Conservation (phyloP, 1,140 invertebrate genomes). For the Drosophila gunungcola region DNA sequence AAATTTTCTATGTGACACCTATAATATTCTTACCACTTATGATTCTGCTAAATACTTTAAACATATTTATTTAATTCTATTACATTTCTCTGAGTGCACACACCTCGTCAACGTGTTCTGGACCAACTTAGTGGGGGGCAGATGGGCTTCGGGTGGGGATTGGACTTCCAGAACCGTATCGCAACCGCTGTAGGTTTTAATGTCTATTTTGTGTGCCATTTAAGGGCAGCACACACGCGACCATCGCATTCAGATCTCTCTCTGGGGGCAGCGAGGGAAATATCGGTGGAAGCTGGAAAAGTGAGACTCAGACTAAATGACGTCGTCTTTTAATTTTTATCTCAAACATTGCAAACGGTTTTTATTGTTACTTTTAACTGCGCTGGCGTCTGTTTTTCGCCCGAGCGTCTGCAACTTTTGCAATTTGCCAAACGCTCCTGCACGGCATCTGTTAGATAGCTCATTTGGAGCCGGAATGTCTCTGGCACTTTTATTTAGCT, state of each 20-base stretch:
- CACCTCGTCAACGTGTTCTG: conserved; percentile 50
- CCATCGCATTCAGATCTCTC: conserved; percentile 27
- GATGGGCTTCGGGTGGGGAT: conserved; percentile 4
- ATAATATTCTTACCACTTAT: too few species aligned
- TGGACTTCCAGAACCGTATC: conserved; percentile 39
- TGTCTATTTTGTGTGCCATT: conserved; percentile 79
- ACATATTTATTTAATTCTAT: background rate
- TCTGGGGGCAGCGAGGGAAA: conserved; percentile 11
- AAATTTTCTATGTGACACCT: too few species aligned
- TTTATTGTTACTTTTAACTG: conserved; percentile 83
- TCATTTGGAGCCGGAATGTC: conserved; percentile 33
- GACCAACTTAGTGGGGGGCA: conserved; percentile 25
- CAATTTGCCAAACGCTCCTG: conserved; percentile 67
- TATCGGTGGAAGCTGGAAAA: conserved; percentile 4
- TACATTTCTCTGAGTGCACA: conserved; percentile 3
- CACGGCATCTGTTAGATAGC: conserved; percentile 64
- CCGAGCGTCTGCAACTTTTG: conserved; percentile 58
- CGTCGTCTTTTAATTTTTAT: conserved; percentile 83
- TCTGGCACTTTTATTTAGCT: conserved; percentile 34
- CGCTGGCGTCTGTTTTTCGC: conserved; percentile 65
- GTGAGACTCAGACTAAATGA: conserved; percentile 60
- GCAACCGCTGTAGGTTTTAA: conserved; percentile 58
- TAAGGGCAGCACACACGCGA: conserved; percentile 76
- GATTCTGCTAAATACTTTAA: too few species aligned
- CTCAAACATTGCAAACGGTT: conserved; percentile 82